A percentile compares a stretch with the other conserved stretches of the same genome.
phyloP scores from a whole-genome alignment of 2,113 vertebrate genomes.

The Lasiurus cinereus region DNA sequence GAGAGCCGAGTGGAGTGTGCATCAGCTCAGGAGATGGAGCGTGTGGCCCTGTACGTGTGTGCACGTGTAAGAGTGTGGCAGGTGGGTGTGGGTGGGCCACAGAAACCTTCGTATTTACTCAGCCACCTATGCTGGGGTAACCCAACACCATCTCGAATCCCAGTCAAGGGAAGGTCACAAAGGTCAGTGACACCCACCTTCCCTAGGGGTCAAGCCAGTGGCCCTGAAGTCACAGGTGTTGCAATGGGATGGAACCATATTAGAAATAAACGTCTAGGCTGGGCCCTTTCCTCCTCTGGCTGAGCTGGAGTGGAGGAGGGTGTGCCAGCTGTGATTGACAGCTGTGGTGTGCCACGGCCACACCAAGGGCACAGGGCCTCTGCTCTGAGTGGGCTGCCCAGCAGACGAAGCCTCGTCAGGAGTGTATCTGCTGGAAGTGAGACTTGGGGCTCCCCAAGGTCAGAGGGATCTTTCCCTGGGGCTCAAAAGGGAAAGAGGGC shows the following conservation, averaged over 20 bases:
- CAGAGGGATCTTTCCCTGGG: not conserved
- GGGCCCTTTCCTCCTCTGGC: not conserved
- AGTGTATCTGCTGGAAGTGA: not conserved
- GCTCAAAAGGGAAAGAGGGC: not conserved
- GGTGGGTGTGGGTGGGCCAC: not conserved
- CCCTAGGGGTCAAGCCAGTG: not conserved
- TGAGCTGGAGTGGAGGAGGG: not conserved
- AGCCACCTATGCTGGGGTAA: not conserved
- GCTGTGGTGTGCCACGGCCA: not conserved
- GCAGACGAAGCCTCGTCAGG: not conserved
- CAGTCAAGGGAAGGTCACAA: not conserved
- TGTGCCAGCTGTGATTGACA: not conserved
- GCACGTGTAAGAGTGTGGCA: not conserved
- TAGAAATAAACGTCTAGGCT: not conserved
- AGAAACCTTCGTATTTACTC: not conserved
- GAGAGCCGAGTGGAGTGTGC: slow-evolving; percentile 68
- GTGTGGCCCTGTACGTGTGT: not conserved
- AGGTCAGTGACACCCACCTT: not conserved
- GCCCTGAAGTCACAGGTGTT: not conserved
- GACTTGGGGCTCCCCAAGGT: not conserved
- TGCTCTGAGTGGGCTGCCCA: not conserved
- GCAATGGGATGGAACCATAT: not conserved
- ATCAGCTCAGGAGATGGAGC: not conserved
- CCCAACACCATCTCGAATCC: not conserved
- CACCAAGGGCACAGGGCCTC: not conserved